A percentile compares a stretch with the other conserved stretches of the same genome.
Evolutionary conservation across 2,888 invertebrate species (phyloP).

Genomic region (Folsomia manolachei): DNA sequence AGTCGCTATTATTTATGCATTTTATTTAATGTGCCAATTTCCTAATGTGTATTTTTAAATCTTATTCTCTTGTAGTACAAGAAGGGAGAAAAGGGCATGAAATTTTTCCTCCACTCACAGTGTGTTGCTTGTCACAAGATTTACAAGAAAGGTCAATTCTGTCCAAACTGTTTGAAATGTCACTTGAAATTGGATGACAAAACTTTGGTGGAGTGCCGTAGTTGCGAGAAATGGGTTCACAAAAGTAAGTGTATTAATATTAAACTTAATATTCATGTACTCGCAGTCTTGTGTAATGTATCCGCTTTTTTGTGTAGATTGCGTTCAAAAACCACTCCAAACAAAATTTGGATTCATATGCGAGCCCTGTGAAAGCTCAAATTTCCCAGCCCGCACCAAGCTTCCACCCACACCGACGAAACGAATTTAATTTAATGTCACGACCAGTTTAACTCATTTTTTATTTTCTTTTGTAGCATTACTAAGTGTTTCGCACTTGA

Average conservation of each 20-base stretch:
- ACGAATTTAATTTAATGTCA: too few species aligned
- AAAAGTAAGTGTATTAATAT: conserved; percentile 54
- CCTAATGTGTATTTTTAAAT: background rate
- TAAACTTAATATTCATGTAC: background rate
- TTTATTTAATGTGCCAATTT: conserved; percentile 16
- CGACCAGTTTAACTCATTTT: too few species aligned
- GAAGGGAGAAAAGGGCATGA: conserved; percentile 57
- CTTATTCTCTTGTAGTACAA: conserved; percentile 54
- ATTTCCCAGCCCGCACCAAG: conserved; percentile 42
- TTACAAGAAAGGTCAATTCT: conserved; percentile 71
- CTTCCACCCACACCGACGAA: conserved; percentile 29
- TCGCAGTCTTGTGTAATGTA: background rate
- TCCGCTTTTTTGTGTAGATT: conserved; percentile 30
- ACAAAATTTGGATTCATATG: conserved; percentile 50
- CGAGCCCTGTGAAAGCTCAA: conserved; percentile 45
- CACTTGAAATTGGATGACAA: conserved; percentile 58
- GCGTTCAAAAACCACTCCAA: conserved; percentile 43
- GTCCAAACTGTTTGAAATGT: conserved; percentile 69
- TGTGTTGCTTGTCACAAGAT: conserved; percentile 68
- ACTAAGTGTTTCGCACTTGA: too few species aligned
- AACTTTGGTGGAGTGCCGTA: conserved; percentile 58
- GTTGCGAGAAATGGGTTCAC: conserved; percentile 59
- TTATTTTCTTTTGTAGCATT: too few species aligned
- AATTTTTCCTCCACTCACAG: conserved; percentile 59
- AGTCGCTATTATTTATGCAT: background rate